A percentile compares a stretch with the other conserved stretches of the same genome.
These are phyloP conservation scores for Littorina saxatilis DNA, from an alignment of 1,140 invertebrate species.

Conservation along the genomic window DNA sequence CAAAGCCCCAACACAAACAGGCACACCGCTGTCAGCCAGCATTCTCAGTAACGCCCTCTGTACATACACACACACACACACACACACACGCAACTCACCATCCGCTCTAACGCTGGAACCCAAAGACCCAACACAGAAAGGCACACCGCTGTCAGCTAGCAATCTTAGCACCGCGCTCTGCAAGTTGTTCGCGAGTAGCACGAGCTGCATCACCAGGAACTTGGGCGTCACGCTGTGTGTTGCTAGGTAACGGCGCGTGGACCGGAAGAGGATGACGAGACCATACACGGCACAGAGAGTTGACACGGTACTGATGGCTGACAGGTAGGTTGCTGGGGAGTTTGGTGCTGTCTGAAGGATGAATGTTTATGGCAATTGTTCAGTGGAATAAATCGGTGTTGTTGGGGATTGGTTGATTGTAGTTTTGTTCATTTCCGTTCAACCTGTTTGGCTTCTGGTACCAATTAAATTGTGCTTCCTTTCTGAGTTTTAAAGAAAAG, in stretches of 20 bases:
- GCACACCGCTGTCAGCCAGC: too few relatives aligned
- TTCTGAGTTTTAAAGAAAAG: too few relatives aligned
- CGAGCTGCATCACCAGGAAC: constrained; percentile 44
- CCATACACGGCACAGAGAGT: constrained; percentile 51
- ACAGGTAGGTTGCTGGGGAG: not conserved
- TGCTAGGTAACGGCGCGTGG: constrained; percentile 31
- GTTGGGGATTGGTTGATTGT: not conserved
- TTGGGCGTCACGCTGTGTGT: constrained; percentile 18
- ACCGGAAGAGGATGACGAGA: constrained; percentile 44
- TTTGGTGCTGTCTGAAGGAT: not conserved
- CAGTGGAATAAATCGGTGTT: too few relatives aligned
- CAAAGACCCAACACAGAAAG: constrained; percentile 33
- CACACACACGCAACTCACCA: constrained; percentile 27
- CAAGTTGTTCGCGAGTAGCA: constrained; percentile 43
- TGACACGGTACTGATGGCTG: constrained; percentile 32
- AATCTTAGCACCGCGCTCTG: constrained; percentile 42
- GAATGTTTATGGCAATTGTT: not conserved
- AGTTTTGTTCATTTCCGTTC: not conserved
- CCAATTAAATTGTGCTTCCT: too few relatives aligned
- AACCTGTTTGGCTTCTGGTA: too few relatives aligned
- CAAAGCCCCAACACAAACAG: too few relatives aligned
- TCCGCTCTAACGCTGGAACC: constrained; percentile 36
- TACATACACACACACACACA: constrained; percentile 12
- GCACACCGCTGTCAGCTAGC: constrained; percentile 42
- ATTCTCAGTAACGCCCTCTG: too few relatives aligned